Evolutionary conservation across 1,140 invertebrate species (phyloP), one percentile per base, ranked within the genome.

Genomic region (Acromyrmex echinatior): DNA sequence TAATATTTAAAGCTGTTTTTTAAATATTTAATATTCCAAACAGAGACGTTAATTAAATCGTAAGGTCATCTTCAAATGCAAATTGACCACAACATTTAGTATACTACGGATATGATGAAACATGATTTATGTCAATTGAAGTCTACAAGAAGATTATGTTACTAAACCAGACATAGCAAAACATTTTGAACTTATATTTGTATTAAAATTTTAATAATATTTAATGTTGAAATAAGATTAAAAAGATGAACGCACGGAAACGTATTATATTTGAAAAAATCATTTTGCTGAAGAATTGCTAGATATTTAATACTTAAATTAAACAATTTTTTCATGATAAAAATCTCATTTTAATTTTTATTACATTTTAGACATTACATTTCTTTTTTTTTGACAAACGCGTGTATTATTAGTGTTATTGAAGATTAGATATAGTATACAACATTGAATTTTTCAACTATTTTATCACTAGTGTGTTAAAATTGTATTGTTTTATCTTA

Each of bases 111-210:
- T 28, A 9, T 71, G 12, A 7, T 14, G 10, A 71, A 56, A 81
- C 58, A 28, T 58, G 21, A 81, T 81, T 81, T 71, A 35, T 58
- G 51, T 58, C 21, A 80, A 80, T 80, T 80, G 45, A 39, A 31
- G 28, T 14, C 65, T 45, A 35, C 10, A 4, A 58, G 51, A 79
- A 45, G 39, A 31, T 66, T 66, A 1, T 31, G 35, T 63, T 77
- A 3, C 21, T 62, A 28, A 78, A 49, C 14, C 14, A 25, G 3
- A 45, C 3, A 14, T 39, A 28, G 5, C 35, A 31, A 56, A 71
- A 49, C 21, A 3, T 35, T 16, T 1, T 25, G 1, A 25, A 56
- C 21, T 28, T 56, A 39, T 35, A 16, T 79, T 39, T 53, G 2
- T n/a, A 3, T 68, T 53, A n/a, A 39, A 56, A 70, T 56, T 39